Evolutionary conservation across 2,888 invertebrate genomes (phyloP), one percentile per base, ranked within the genome.

Genomic region (Amphipyra tragopoginis): DNA sequence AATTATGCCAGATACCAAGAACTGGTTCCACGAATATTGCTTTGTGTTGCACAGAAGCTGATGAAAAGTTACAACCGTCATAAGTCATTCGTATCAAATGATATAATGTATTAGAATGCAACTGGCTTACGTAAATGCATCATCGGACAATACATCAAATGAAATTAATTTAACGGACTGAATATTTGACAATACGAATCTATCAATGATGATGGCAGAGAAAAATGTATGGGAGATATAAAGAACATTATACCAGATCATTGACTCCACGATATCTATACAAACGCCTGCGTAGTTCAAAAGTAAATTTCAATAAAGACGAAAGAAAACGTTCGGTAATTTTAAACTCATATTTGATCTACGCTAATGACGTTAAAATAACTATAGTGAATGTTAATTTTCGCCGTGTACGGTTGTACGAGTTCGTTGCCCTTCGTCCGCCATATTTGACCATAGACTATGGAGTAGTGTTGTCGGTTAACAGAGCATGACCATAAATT

Each of bases 401-500:
- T 86, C 83, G 86, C 84, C 78, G 86, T 81, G 79, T 83, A 86
- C 81, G 79, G 82, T 68, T 74, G 73, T 64, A 44, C 48, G 82
- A 82, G 90, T 83, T 89, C 89, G 77, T 85, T 83, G 88, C 83
- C 86, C 87, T 81, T 78, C 79, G 79, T 72, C 84, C 81, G 86
- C 87, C 86, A 86, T 85, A 85, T 86, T 86, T 84, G 86, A 88
- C 89, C 89, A 89, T 89, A 89, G 88, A 86, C 85, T 86, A 86
- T 82, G 73, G 82, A 72, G 68, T 78, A 80, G 78, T 80, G 79
- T 81, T 82, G 81, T 79, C 73, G 69, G 84, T 89, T 88, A 90
- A 89, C 90, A 91, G 91, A 91, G 90, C 90, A 82, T 86, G 86
- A 85, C 89, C 86, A 87, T 86, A 86, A 84, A 86, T 80, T 80